Evolutionary conservation across 1,140 invertebrate species (phyloP), one percentile per base, ranked within the genome.

Genomic region (Diuraphis noxia): DNA sequence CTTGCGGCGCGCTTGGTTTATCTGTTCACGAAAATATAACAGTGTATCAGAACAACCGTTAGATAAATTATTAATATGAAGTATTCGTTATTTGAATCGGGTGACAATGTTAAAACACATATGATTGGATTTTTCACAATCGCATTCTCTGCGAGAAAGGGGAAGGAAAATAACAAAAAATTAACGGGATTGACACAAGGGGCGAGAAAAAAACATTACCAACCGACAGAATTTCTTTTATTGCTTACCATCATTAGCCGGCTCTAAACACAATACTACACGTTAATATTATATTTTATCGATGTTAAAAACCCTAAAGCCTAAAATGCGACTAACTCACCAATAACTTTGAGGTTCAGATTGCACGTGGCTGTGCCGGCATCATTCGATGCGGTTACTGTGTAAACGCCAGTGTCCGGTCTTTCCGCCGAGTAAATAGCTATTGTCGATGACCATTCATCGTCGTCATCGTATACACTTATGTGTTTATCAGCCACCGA

Each of bases 1-100:
- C 96, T 94, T 97, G 95, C 0, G 98, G 98, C 93, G 96, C 96
- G 92, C 95, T 95, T 13, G 98, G 98, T 94, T 97, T 97, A 93
- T 98, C 97, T 97, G 19, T 13, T n/a, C 4, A 93, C 92, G 93
- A 94, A 84, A 89, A 72, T 19, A 72, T n/a, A 72, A 72, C 30
- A 72, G 10, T 36, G 13, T 72, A 9, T 88, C 3, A 81, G 19
- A 40, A 40, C 1, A 38, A 40, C 6, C 34, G 19, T 0, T 36
- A 36, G 21, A 79, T 36, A 21, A 79, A 79, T 79, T 36, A 79
- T 79, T 36, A 21, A 79, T 2, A 36, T 36, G 0, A 19, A 9
- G 34, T 36, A 34, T 79, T 36, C 34, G 34, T 72, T 72, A 63
- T 72, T 72, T 72, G 13, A 72, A 72, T n/a, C 9, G 19, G 21